A percentile compares a stretch with the other conserved stretches of the same genome.
phyloP scores from a whole-genome alignment of 2,888 invertebrate species.

The Diarsia rubi region DNA sequence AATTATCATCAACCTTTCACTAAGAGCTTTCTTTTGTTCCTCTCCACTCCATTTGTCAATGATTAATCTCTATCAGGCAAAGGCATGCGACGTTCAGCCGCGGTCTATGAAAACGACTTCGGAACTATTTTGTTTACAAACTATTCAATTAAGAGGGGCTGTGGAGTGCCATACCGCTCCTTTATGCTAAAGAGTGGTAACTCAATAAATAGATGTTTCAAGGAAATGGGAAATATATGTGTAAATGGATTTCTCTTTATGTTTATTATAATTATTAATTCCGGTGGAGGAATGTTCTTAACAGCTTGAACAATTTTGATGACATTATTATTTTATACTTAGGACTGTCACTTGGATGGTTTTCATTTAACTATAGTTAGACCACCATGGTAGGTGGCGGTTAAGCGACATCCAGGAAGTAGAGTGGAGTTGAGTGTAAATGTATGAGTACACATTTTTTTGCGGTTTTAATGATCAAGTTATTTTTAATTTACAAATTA shows the following conservation, averaged over 20 bases:
- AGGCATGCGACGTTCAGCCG: constrained; percentile 65
- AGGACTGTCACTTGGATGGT: too few species aligned
- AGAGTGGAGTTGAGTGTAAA: too few species aligned
- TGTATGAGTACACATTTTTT: too few species aligned
- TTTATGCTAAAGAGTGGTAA: neutral
- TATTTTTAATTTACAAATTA: too few species aligned
- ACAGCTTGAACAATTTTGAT: too few species aligned
- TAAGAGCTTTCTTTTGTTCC: constrained; percentile 74
- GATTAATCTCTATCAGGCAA: constrained; percentile 75
- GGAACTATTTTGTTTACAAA: constrained; percentile 81
- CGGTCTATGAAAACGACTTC: constrained; percentile 66
- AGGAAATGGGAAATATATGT: neutral
- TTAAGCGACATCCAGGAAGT: too few species aligned
- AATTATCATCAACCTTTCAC: constrained; percentile 28
- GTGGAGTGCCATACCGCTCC: constrained; percentile 56
- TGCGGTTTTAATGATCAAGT: too few species aligned
- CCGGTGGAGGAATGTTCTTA: too few species aligned
- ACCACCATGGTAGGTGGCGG: too few species aligned
- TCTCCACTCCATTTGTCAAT: constrained; percentile 65
- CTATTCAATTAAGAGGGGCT: constrained; percentile 76
- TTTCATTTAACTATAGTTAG: too few species aligned
- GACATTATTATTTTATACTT: too few species aligned
- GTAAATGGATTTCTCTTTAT: neutral
- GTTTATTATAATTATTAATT: too few species aligned
- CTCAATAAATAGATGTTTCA: neutral